Conservation (phyloP, 2,888 invertebrate species). For the Caenorhabditis afra region DNA sequence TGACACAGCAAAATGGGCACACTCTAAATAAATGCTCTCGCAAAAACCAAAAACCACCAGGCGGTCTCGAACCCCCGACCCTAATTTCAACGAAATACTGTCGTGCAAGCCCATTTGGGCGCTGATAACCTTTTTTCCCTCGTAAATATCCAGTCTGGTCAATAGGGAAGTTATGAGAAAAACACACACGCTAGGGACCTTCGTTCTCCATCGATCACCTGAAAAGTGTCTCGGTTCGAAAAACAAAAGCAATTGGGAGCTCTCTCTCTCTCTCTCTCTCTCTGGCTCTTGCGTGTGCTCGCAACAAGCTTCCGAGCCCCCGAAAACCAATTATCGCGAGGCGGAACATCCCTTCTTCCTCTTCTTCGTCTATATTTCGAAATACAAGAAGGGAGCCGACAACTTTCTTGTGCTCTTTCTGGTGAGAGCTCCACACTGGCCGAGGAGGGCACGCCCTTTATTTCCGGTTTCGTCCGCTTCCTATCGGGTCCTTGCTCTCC, state of each 20-base stretch:
- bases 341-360: conserved; percentile 31
- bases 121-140: no score
- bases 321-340: conserved; percentile 57
- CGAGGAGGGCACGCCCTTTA: conserved; percentile 14
- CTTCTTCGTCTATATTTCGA: conserved; percentile 1
- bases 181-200: not conserved
- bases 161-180: no score
- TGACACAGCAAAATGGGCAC: conserved; percentile 2
- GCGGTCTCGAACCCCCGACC: no score
- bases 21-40: not conserved
- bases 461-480: conserved; percentile 24
- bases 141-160: no score
- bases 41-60: no score
- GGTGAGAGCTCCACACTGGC: not conserved
- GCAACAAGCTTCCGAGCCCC: not conserved
- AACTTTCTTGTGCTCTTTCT: conserved; percentile 9
- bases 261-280: no score
- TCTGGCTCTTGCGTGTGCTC: no score
- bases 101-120: no score
- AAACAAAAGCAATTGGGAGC: conserved; percentile 14
- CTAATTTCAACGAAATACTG: not conserved
- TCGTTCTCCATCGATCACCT: conserved; percentile 20
- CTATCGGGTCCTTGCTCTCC: not conserved
- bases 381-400: not conserved
- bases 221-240: not conserved